Percentiles rank a stretch among this genome's conserved stretches.
Evolutionary conservation across 2,113 vertebrate genomes (phyloP).

Genomic region (Anseranas semipalmata): DNA sequence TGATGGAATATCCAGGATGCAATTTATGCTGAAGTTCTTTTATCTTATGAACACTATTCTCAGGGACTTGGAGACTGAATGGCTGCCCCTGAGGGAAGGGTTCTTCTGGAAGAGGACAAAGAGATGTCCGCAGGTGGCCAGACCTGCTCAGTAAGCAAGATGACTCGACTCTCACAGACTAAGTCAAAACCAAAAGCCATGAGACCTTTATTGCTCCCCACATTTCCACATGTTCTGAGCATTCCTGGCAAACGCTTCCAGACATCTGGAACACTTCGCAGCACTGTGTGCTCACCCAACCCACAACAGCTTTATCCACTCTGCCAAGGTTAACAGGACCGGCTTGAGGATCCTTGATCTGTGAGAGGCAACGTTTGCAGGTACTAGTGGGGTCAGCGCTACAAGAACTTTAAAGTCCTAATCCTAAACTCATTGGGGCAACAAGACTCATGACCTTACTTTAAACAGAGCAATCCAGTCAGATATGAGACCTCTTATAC

Average conservation of each 20-base stretch:
- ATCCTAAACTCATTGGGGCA: background rate
- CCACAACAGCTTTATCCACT: background rate
- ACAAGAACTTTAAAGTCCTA: background rate
- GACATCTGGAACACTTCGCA: accelerated
- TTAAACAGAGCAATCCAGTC: background rate
- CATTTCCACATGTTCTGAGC: background rate
- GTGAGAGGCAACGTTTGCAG: accelerated
- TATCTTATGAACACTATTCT: background rate
- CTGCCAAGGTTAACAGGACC: background rate
- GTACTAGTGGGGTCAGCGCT: background rate
- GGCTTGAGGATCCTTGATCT: background rate
- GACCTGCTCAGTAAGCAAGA: background rate
- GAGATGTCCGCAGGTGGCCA: background rate
- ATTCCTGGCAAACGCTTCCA: background rate
- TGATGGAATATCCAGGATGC: background rate
- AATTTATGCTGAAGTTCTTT: no score
- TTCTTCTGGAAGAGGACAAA: background rate
- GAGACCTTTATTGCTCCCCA: background rate
- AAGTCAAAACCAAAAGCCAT: background rate
- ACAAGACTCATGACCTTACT: background rate
- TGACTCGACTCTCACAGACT: background rate
- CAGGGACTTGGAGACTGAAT: background rate
- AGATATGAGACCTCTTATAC: accelerated
- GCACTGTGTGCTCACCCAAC: background rate
- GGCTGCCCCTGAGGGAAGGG: background rate